A percentile compares a stretch with the other conserved stretches of the same genome.
phyloP scores from a whole-genome alignment of 1,140 invertebrate species.

The Neodiprion fabricii region DNA sequence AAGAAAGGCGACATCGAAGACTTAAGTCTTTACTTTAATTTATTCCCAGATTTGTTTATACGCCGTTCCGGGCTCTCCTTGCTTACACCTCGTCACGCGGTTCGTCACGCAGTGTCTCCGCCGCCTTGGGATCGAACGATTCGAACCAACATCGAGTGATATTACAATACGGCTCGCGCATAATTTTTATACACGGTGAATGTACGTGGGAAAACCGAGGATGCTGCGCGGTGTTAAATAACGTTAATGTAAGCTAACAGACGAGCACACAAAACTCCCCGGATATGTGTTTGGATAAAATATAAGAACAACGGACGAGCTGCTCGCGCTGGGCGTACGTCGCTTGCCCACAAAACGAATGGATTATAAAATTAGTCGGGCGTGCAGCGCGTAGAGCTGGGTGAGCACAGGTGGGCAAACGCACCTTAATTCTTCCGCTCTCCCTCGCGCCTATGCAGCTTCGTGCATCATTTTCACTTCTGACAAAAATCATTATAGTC shows the following conservation, averaged over 20 bases:
- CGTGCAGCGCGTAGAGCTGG: neutral
- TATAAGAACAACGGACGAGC: neutral
- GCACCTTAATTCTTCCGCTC: neutral
- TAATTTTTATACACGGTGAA: neutral
- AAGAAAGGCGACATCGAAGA: neutral
- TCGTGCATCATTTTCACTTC: neutral
- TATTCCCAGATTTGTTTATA: slow-evolving; percentile 2
- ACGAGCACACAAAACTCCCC: neutral
- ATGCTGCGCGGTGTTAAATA: slow-evolving; percentile 8
- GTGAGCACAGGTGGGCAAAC: slow-evolving; percentile 6
- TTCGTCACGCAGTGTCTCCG: neutral
- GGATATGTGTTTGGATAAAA: slow-evolving; percentile 13
- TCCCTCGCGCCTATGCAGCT: neutral
- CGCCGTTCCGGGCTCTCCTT: no score
- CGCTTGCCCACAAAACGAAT: neutral
- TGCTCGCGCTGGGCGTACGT: neutral
- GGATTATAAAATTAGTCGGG: slow-evolving; percentile 3
- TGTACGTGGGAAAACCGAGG: slow-evolving; percentile 1
- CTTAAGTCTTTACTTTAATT: neutral
- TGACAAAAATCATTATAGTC: neutral
- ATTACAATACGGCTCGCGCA: neutral
- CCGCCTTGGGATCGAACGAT: neutral
- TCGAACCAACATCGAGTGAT: neutral
- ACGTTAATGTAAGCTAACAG: slow-evolving; percentile 15
- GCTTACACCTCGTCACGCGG: no score